Evolutionary conservation across 2,113 vertebrate genomes (phyloP).

Genomic region (Rhinolophus sinicus): DNA sequence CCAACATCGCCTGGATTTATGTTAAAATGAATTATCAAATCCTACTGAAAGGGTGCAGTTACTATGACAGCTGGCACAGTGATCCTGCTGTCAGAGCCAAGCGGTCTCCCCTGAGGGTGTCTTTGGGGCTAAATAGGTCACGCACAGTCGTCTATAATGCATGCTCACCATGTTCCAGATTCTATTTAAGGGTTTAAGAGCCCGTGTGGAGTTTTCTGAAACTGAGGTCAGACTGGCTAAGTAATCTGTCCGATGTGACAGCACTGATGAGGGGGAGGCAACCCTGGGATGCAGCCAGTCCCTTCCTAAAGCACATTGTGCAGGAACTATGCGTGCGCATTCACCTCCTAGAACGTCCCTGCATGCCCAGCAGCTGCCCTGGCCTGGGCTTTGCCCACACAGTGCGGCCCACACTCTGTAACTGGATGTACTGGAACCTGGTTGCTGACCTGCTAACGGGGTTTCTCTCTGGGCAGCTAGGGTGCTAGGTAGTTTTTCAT

Average conservation of each 20-base stretch:
- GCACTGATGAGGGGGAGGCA: not conserved
- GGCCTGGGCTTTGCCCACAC: not conserved
- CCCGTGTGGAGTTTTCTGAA: not conserved
- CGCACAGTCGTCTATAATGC: fast-evolving
- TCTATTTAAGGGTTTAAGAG: not conserved
- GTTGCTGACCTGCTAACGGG: not conserved
- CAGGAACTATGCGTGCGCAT: fast-evolving
- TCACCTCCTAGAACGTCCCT: not conserved
- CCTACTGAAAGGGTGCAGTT: not conserved
- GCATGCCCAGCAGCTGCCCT: not conserved
- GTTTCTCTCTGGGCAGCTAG: not conserved
- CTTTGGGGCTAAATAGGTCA: not conserved
- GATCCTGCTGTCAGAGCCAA: not conserved
- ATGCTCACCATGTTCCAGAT: too few relatives aligned
- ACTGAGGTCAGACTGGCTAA: not conserved
- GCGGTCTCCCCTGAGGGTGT: not conserved
- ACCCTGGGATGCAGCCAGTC: not conserved
- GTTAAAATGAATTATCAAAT: not conserved
- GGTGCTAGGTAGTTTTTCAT: not conserved
- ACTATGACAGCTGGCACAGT: not conserved
- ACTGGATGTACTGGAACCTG: not conserved
- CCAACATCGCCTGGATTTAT: not conserved
- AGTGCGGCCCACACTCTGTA: not conserved
- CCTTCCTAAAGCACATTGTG: not conserved
- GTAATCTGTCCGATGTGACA: not conserved